Evolutionary conservation across 2,113 vertebrate genomes (phyloP).

Genomic region (Bagarius yarrelli): DNA sequence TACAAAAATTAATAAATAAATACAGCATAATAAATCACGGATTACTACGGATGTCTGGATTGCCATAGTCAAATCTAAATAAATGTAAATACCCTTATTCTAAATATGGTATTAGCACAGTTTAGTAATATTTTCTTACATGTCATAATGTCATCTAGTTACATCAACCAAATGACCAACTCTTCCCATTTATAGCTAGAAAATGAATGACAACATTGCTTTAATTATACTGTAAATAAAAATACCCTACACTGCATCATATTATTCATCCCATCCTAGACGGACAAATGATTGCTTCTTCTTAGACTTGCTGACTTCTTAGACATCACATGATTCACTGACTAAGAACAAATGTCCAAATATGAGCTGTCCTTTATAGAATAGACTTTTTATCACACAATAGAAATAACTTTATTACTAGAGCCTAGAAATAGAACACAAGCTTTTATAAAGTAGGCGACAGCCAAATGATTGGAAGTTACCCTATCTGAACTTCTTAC

Average conservation of each 20-base stretch:
- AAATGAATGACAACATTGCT: background rate
- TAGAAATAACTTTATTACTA: background rate
- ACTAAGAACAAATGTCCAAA: background rate
- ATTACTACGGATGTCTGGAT: background rate
- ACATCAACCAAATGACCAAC: background rate
- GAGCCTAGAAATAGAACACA: background rate
- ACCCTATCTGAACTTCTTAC: background rate
- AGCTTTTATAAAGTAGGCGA: background rate
- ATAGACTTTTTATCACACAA: background rate
- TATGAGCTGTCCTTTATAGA: background rate
- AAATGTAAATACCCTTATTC: background rate
- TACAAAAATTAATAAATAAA: background rate
- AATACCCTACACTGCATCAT: background rate
- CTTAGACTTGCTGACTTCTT: no score
- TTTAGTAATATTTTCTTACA: background rate
- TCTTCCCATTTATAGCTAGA: background rate
- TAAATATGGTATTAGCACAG: background rate
- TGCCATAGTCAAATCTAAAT: background rate
- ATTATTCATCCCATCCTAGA: background rate
- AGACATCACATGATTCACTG: no score
- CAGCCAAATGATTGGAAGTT: background rate
- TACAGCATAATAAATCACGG: background rate
- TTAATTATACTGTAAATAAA: background rate
- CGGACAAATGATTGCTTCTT: slow-evolving; percentile 3
- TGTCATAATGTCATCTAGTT: background rate